Evolutionary conservation across 2,113 vertebrate genomes (phyloP).

Genomic region (Rhea americana): DNA sequence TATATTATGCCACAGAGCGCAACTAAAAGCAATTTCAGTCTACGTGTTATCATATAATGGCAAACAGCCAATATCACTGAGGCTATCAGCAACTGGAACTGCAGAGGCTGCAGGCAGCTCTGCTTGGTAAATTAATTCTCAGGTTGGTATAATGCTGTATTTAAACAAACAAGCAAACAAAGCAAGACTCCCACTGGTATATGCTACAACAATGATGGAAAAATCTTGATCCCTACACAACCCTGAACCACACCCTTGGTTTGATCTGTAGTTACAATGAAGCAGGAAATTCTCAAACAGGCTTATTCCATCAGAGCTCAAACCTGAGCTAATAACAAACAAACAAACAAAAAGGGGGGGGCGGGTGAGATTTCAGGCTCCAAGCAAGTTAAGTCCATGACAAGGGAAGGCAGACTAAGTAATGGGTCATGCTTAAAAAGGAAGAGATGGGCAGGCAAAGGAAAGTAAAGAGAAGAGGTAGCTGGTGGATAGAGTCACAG

Average conservation of each 20-base stretch:
- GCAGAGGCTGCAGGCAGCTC: background rate
- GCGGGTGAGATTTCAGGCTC: background rate
- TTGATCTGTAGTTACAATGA: background rate
- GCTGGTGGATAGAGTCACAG: background rate
- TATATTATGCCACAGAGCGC: background rate
- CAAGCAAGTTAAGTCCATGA: background rate
- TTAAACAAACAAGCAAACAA: conserved; percentile 38
- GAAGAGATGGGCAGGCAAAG: background rate
- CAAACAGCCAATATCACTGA: background rate
- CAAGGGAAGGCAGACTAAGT: background rate
- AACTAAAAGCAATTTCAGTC: conserved; percentile 30
- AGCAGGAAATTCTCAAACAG: background rate
- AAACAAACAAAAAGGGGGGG: background rate
- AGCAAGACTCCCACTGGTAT: background rate
- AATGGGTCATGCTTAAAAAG: background rate
- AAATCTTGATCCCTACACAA: background rate
- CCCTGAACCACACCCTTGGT: background rate
- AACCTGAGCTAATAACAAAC: background rate
- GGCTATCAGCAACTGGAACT: background rate
- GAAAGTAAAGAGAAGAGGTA: background rate
- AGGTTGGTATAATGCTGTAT: background rate
- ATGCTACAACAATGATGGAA: background rate
- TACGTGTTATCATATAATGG: background rate
- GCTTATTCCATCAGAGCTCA: background rate
- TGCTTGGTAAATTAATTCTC: conserved; percentile 19